These are phyloP conservation scores for Leucania comma DNA, from an alignment of 2,888 invertebrate genomes.

Conservation along the genomic window DNA sequence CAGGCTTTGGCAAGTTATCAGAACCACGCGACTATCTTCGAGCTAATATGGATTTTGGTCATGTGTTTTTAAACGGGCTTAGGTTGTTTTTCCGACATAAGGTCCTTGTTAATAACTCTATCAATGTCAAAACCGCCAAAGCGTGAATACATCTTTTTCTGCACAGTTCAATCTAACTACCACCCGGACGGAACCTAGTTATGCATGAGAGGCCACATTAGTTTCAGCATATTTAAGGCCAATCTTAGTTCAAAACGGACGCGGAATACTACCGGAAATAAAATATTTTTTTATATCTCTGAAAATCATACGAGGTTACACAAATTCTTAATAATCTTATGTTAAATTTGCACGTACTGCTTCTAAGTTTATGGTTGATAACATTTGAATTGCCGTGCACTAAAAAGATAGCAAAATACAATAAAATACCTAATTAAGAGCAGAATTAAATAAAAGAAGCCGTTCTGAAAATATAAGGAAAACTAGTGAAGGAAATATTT, in stretches of 20 bases:
- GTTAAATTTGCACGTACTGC: constrained; percentile 52
- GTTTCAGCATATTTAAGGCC: constrained; percentile 39
- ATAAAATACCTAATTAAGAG: constrained; percentile 27
- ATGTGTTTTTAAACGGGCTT: not conserved
- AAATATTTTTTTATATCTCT: constrained; percentile 23
- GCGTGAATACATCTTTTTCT: constrained; percentile 8
- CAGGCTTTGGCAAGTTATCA: not conserved
- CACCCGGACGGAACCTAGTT: constrained; percentile 36
- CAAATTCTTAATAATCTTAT: constrained; percentile 41
- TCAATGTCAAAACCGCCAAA: constrained; percentile 10
- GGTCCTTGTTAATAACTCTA: not conserved
- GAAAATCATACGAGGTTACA: constrained; percentile 41
- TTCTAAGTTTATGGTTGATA: constrained; percentile 51
- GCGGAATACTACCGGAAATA: constrained; percentile 42
- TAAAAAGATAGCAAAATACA: constrained; percentile 58
- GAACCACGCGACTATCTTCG: not conserved
- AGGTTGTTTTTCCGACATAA: not conserved
- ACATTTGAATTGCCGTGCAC: constrained; percentile 59
- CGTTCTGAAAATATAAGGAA: not conserved
- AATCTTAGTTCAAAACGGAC: constrained; percentile 40
- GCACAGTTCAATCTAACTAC: not conserved
- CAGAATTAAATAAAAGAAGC: not conserved
- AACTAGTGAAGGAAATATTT: not conserved
- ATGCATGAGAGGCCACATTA: constrained; percentile 50
- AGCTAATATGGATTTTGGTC: not conserved